phyloP scores from a whole-genome alignment of 2,797 vertebrate genomes.

The Melanotaenia trifasciata region DNA sequence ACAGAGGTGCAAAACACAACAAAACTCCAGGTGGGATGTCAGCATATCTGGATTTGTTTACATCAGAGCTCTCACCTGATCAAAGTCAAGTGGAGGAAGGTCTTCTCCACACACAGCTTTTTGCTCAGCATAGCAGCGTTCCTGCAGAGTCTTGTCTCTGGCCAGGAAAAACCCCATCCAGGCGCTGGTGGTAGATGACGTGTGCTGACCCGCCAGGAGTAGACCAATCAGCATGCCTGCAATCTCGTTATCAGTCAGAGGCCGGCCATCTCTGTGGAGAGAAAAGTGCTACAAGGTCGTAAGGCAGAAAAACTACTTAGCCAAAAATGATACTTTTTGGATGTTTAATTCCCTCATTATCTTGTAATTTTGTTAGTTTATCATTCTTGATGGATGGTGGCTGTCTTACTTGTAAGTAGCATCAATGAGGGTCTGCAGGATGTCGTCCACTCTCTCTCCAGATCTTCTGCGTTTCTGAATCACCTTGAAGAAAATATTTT shows the following conservation, averaged over 20 bases:
- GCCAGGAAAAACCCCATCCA: conserved; percentile 98
- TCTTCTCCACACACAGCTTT: conserved; percentile 87
- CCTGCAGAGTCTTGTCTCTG: conserved; percentile 87
- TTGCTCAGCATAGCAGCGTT: conserved; percentile 91
- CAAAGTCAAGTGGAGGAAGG: conserved; percentile 86
- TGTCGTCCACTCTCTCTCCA: conserved; percentile 87
- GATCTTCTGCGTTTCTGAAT: conserved; percentile 91
- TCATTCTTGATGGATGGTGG: neutral
- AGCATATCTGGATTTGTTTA: neutral
- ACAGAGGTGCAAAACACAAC: neutral
- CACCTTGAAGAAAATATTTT: conserved; percentile 93
- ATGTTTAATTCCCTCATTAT: neutral
- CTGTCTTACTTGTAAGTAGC: conserved; percentile 92
- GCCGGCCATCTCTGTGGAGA: conserved; percentile 85
- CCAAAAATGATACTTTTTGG: neutral
- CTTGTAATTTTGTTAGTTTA: neutral
- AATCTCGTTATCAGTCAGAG: conserved; percentile 88
- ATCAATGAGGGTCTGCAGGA: conserved; percentile 95
- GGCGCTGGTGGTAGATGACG: conserved; percentile 95
- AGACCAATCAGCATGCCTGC: conserved; percentile 95
- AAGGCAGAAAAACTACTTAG: neutral
- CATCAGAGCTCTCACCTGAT: conserved; percentile 84
- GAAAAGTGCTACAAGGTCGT: neutral
- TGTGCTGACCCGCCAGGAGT: conserved; percentile 96
- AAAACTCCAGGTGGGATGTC: too few relatives aligned